phyloP scores from a whole-genome alignment of 2,888 invertebrate genomes.

The Hoplodrina blanda region DNA sequence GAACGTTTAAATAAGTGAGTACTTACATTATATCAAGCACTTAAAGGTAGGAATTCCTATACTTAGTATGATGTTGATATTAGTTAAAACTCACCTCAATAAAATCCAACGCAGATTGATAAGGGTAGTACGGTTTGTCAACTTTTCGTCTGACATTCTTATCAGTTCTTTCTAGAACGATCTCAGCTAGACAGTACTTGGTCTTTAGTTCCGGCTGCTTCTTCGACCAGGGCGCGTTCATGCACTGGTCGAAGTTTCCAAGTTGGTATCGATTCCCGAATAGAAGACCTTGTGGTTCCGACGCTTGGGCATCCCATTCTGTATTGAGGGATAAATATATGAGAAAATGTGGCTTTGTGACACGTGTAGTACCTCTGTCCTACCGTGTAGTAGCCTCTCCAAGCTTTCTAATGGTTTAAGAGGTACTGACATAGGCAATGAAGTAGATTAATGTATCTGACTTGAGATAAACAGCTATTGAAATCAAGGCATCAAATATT shows the following conservation, averaged over 20 bases:
- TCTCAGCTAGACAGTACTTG: slow-evolving; percentile 89
- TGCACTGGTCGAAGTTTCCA: slow-evolving; percentile 92
- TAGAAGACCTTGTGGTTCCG: slow-evolving; percentile 89
- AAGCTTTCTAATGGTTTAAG: no score
- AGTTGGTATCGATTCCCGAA: slow-evolving; percentile 90
- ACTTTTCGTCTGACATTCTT: slow-evolving; percentile 69
- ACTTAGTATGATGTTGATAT: no score
- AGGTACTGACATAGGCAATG: no score
- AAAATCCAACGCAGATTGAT: slow-evolving; percentile 84
- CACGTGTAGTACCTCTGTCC: no score
- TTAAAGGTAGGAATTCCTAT: no score
- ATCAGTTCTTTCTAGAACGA: slow-evolving; percentile 80
- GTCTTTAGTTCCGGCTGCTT: slow-evolving; percentile 77
- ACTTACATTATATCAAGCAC: no score
- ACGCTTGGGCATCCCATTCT: slow-evolving; percentile 92
- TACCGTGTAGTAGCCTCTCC: no score
- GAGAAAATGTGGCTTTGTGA: no score
- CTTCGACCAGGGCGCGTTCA: slow-evolving; percentile 78
- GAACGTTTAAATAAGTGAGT: no score
- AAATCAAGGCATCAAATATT: no score
- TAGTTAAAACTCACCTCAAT: slow-evolving; percentile 77
- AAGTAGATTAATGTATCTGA: no score
- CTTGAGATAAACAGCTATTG: no score
- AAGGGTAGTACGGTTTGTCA: slow-evolving; percentile 76
- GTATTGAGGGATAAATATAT: slow-evolving; percentile 43